Base-by-base conservation (phyloP, 1,140 invertebrate genomes). In the Drosophila pectinifera region DNA sequence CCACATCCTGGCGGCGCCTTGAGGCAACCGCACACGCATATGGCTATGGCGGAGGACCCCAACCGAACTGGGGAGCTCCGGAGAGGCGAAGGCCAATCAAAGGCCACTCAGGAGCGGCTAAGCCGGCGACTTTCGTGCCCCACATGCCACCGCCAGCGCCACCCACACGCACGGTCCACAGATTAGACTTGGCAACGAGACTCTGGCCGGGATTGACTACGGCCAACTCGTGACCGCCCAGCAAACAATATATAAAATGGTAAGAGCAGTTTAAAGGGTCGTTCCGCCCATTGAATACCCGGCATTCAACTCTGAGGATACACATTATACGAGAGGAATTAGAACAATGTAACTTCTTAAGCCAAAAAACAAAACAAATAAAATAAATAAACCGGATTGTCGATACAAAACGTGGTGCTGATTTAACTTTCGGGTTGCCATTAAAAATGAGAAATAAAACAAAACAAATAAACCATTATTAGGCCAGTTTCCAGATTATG, bases 121-220 rank as follows among this genome's bases (percentile, higher is more conserved):
- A 75, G 72, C 46, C 61, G 48, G 38, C 73, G 73, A 75, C 72
- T 75, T 75, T 75, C 65, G 51, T 65, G 68, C 49, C 48, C 56
- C 41, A 10, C 59, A 53, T 16, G 16, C n/a, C 45, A 16, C 28
- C 48, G 20, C 13, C 46, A 6, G 24, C 10, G 3, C 11, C 57
- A 16, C 39, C 18, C 57, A 61, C 51, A 75, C 63, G 59, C 76
- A 80, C 56, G 28, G 74, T 74, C 77, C 78, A 84, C 76, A 85
- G 80, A 85, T 84, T 85, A 84, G 65, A 84, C 72, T 51, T 56
- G 57, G 56, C 49, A 53, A 45, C 31, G 65, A 51, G 62, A 48
- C 48, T 51, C 48, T 51, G 42, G 20, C 34, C 28, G 28, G 69
- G 43, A 46, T 58, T 16, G 45, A 65, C 38, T 28, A 20, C 0